Base-by-base conservation (phyloP, 2,797 vertebrate species). In the Epinephelus awoara region DNA sequence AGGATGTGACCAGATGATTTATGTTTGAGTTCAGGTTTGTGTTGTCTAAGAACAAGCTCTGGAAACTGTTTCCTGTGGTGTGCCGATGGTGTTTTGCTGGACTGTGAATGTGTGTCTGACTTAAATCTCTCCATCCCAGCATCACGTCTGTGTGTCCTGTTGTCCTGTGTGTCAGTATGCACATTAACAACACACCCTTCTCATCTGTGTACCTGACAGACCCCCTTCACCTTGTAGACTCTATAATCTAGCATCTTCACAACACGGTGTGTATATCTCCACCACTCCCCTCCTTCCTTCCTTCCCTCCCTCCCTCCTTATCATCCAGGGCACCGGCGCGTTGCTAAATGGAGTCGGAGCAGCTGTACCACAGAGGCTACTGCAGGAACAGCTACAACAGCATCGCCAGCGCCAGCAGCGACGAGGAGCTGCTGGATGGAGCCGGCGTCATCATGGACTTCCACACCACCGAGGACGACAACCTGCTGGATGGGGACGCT, bases 291-390 rank as follows among this genome's bases (percentile, higher is more conserved):
- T 66, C 14, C 59, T n/a, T 29, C 51, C 40, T n/a, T 29, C 51
- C 40, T 8, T 34, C 34, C 34, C 34, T 23, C 34, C 21, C 15
- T 50, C 77, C 52, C 40, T 69, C 17, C 70, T 51, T 77, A 61
- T 83, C 80, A 66, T 68, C 84, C 94, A 98, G 97, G 95, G 94
- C 82, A 88, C 92, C 88, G 91, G 90, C 29, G 91, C 88, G 83
- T 94, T 96, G 94, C 97, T 99, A 97, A 97, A 99, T 99, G 98
- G 98, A 99, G 97, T 99, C 98, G 95, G 97, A 99, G 95, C 98
- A 99, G 95, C 95, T 99, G 93, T 99, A 98, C 95, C 97, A 96
- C 94, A 97, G 98, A 95, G 97, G 97, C 90, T 97, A 97, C 95
- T 97, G 96, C 94, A 96, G 98, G 93, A 99, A 98, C 96, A 99